phyloP scores from a whole-genome alignment of 2,888 invertebrate genomes.

The Philhelius pedissequus region DNA sequence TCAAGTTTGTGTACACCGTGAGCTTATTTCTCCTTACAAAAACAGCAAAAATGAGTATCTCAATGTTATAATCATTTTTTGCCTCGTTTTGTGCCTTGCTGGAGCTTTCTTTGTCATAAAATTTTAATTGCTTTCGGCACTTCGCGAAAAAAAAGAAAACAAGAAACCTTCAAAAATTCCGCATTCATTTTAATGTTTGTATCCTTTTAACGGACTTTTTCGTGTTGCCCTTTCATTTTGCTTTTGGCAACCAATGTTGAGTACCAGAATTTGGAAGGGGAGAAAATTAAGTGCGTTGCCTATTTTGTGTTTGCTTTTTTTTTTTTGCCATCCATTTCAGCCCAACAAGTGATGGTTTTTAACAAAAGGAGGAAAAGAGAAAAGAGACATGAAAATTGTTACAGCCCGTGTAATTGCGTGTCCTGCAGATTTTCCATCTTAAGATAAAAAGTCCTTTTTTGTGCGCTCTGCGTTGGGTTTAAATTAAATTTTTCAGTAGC shows the following conservation, averaged over 20 bases:
- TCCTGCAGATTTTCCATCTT: conserved; percentile 60
- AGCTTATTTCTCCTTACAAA: conserved; percentile 20
- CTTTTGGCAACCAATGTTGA: conserved; percentile 44
- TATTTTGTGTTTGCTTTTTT: conserved; percentile 43
- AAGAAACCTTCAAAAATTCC: conserved; percentile 51
- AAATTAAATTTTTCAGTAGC: conserved; percentile 66
- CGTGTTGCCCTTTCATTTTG: conserved; percentile 59
- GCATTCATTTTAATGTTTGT: conserved; percentile 54
- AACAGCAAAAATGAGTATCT: conserved; percentile 49
- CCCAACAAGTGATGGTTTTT: conserved; percentile 60
- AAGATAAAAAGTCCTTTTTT: conserved; percentile 52
- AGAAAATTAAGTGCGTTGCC: conserved; percentile 62
- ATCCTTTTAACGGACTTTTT: conserved; percentile 65
- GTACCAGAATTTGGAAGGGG: conserved; percentile 24
- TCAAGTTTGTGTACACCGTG: neutral
- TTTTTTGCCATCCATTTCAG: conserved; percentile 31
- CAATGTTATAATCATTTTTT: neutral
- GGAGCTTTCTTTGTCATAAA: conserved; percentile 61
- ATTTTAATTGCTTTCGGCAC: conserved; percentile 69
- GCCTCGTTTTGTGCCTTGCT: conserved; percentile 33
- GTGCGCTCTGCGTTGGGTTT: conserved; percentile 46
- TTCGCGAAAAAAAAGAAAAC: conserved; percentile 43
- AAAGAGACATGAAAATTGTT: conserved; percentile 47
- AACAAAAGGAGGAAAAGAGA: conserved; percentile 40
- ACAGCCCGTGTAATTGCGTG: conserved; percentile 67